Evolutionary conservation across 2,797 vertebrate species (phyloP), one percentile per base, ranked within the genome.

Genomic region (Alauda arvensis): DNA sequence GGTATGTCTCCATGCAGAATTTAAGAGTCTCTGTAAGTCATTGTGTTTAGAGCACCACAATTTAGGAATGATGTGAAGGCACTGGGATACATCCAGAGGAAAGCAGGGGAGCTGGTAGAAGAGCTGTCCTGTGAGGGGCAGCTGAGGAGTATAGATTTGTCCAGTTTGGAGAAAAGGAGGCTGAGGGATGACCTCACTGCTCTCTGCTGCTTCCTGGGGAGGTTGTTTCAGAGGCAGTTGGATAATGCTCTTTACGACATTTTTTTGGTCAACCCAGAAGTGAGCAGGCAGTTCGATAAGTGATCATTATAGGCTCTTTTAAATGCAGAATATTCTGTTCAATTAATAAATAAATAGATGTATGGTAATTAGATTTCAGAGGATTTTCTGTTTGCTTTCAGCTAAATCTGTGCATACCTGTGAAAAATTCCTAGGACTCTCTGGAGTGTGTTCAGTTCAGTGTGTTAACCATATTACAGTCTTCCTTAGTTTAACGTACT

Each of bases 51-150:
- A 72, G 21, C 16, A 28, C 8, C 11, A 10, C 19, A 15, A 1
- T 26, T 23, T 7, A 23, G 21, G 28, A 28, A 14, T 31, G 26
- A 1, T 52, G 12, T 46, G 6, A 12, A 25, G 25, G 10, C 6
- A 1, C 13, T 39, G 40, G 46, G 51, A 5, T 8, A 12, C 0
- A 1, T 5, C 23, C 12, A 13, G 26, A 46, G 55, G 6, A 62
- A 13, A 24, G 7, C 37, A 70, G 3, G 4, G 1, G 34, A 34
- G 29, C 42, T 34, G 55, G 6, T 33, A 28, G 18, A 15, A 60
- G 49, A 17, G 14, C 31, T 39, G 17, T 18, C 24, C 51, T 34
- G 24, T 68, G 24, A 19, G 34, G 31, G 9, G 18, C 4, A 1
- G 17, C 34, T 71, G 20, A 21, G 48, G 15, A 12, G 3, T 0